phyloP scores from a whole-genome alignment of 2,113 vertebrate genomes.

The Ptilorrhoa leucosticta region DNA sequence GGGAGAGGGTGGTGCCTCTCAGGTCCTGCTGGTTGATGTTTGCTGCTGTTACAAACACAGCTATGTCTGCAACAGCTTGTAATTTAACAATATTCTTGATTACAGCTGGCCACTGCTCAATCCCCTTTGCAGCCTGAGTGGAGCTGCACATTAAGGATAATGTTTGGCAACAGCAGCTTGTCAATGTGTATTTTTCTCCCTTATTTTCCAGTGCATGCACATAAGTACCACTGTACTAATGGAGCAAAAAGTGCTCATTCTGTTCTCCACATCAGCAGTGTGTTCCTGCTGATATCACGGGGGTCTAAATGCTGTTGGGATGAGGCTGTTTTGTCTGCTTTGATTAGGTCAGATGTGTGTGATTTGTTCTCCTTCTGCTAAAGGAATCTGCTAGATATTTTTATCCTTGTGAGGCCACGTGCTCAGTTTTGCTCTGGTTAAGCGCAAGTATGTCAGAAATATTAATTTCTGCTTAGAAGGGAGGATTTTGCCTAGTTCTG shows the following conservation, averaged over 20 bases:
- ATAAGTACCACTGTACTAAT: not conserved
- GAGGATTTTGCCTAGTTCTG: not conserved
- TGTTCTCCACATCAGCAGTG: not conserved
- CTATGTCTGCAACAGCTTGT: not conserved
- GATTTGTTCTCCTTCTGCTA: not conserved
- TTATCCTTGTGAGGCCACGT: constrained; percentile 14
- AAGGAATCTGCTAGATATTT: constrained; percentile 36
- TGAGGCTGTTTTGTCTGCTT: constrained; percentile 1
- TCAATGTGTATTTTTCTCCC: not conserved
- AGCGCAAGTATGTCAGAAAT: constrained; percentile 5
- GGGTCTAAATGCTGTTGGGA: not conserved
- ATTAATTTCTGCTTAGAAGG: not conserved
- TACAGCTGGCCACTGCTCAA: not conserved
- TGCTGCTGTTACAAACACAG: not conserved
- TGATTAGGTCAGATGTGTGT: not conserved
- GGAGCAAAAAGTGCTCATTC: not conserved
- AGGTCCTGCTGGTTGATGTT: not conserved
- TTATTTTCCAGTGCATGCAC: not conserved
- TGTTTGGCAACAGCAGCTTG: not conserved
- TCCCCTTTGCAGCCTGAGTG: not conserved
- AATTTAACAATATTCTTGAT: constrained; percentile 39
- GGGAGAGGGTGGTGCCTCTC: not conserved
- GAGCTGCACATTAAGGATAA: not conserved
- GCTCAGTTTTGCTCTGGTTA: constrained; percentile 8
- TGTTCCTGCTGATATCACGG: accelerated